A percentile compares a stretch with the other conserved stretches of the same genome.
These are phyloP conservation scores for Odontomachus brunneus DNA, from an alignment of 1,140 invertebrate species.

Conservation along the genomic window DNA sequence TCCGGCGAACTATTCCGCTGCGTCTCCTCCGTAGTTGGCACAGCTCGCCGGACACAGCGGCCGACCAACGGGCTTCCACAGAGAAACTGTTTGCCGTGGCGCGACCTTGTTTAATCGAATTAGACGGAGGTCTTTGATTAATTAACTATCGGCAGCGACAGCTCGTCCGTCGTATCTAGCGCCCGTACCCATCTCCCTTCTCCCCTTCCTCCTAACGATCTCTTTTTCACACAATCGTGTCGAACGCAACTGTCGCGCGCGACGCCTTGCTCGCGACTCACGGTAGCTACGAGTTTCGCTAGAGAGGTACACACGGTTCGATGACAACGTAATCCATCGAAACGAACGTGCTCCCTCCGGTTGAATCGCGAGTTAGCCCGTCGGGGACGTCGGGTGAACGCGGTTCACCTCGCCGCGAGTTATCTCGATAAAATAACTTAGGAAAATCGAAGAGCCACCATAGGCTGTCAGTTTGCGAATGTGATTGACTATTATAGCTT, in stretches of 20 bases:
- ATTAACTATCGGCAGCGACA: conserved; percentile 39
- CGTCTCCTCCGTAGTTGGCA: conserved; percentile 48
- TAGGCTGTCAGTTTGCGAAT: no score
- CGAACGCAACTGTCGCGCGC: neutral
- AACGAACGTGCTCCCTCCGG: no score
- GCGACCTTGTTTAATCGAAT: conserved; percentile 61
- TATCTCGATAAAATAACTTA: no score
- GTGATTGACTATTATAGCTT: no score
- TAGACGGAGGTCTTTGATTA: conserved; percentile 60
- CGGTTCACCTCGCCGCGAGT: no score
- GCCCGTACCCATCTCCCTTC: no score
- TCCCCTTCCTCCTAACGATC: no score
- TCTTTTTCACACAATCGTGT: neutral
- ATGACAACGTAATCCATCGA: neutral
- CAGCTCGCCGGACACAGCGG: conserved; percentile 29
- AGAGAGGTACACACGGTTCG: neutral
- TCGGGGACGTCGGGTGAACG: no score
- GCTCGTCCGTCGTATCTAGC: no score
- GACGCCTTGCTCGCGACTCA: no score
- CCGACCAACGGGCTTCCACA: neutral
- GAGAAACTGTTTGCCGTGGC: conserved; percentile 54
- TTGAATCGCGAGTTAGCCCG: no score
- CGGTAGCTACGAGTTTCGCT: neutral
- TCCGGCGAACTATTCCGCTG: conserved; percentile 73
- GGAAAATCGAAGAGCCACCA: no score